A percentile compares a stretch with the other conserved stretches of the same genome.
Conservation (phyloP, 2,888 invertebrate species). For the Stenolophus ochropezus region DNA sequence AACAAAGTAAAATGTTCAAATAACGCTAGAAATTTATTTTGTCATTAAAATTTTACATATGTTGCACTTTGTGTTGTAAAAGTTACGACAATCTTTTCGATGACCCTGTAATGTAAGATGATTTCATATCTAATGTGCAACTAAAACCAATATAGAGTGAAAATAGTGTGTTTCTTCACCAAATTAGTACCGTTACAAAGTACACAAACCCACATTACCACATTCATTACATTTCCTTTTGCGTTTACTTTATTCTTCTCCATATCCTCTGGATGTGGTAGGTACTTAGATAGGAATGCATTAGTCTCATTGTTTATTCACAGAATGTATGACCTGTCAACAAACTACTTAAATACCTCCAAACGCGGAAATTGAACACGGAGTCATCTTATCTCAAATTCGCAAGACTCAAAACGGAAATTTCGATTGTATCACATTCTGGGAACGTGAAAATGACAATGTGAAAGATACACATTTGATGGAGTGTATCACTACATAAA, state of each 20-base stretch:
- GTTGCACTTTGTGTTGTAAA: too few relatives aligned
- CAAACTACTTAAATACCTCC: background rate
- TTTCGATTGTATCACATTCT: background rate
- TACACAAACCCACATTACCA: background rate
- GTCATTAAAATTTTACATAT: too few relatives aligned
- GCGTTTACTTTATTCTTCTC: background rate
- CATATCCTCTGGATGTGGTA: conserved; percentile 1
- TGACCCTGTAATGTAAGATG: background rate
- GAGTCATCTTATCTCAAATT: background rate
- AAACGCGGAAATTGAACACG: conserved; percentile 2
- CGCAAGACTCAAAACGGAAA: background rate
- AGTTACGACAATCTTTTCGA: too few relatives aligned
- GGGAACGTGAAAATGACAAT: background rate
- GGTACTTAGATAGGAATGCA: background rate
- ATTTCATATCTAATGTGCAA: background rate
- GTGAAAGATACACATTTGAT: background rate
- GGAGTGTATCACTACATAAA: background rate
- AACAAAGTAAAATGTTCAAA: too few relatives aligned
- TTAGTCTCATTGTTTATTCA: conserved; percentile 13
- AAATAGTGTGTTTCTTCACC: background rate
- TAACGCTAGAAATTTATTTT: too few relatives aligned
- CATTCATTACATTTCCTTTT: background rate
- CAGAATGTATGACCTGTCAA: background rate
- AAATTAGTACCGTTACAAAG: background rate
- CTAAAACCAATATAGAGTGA: background rate